Percentiles rank a stretch among this genome's conserved stretches.
Conservation (phyloP, 2,113 vertebrate species). For the Nothobranchius kuhntae region DNA sequence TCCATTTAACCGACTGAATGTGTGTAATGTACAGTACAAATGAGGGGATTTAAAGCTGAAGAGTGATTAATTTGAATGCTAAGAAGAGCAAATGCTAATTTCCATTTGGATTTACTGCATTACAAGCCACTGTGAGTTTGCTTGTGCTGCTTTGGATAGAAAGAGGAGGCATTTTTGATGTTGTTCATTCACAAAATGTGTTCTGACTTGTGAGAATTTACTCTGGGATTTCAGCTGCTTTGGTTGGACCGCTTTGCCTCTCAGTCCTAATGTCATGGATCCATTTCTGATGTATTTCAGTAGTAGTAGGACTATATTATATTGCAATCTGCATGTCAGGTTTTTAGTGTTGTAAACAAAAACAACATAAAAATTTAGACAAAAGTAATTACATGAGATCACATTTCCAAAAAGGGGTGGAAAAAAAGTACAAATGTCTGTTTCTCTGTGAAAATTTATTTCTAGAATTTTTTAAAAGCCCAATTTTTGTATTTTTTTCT, state of each 20-base stretch:
- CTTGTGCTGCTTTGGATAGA: background rate
- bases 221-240: conserved; percentile 1
- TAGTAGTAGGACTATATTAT: too few species aligned
- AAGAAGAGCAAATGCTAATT: background rate
- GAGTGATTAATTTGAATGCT: conserved; percentile 20
- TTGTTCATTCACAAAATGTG: background rate
- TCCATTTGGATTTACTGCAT: background rate
- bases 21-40: conserved; percentile 2
- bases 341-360: too few species aligned
- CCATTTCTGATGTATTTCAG: background rate
- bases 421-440: too few species aligned
- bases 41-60: conserved; percentile 7
- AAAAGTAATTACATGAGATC: too few species aligned
- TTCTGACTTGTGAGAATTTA: background rate
- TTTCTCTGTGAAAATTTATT: too few species aligned
- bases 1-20: background rate
- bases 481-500: too few species aligned
- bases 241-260: background rate
- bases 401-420: too few species aligned
- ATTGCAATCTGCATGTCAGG: too few species aligned
- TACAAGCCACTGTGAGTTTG: background rate
- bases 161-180: too few species aligned
- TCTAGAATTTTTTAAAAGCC: too few species aligned
- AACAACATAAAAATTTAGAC: too few species aligned
- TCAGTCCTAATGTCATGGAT: background rate